Evolutionary conservation across 1,140 invertebrate species (phyloP), one percentile per base, ranked within the genome.

Genomic region (Babylonia areolata): DNA sequence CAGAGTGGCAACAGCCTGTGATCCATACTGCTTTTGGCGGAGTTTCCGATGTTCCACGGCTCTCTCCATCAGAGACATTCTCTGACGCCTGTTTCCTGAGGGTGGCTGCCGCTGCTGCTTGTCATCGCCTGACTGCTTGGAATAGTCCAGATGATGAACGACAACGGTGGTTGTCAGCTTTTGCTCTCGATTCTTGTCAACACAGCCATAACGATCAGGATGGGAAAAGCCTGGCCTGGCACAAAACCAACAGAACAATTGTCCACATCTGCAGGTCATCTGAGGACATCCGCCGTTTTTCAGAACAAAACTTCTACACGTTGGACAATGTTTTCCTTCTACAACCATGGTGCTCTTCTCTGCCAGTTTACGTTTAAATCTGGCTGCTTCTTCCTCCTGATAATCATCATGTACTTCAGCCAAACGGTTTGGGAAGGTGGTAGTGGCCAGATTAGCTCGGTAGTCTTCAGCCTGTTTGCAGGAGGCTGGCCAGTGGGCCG

Each of bases 231-330:
- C 82, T 31, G 82, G n/a, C n/a, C 75, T 71, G n/a, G 39, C 39
- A 58, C 84, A 85, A n/a, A n/a, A 64, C 84, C 84, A 85, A 20
- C 84, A 85, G 35, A 85, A 85, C 28, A 42, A n/a, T 31, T 75
- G 51, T 33, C 75, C 84, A 79, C 84, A 85, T 3, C 15, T 23
- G 51, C 84, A 85, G 35, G 75, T 78, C 84, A 85, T 85, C 40
- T 85, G 71, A 35, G 84, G 84, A 79, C 84, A 85, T 2, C 84
- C 84, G 23, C 84, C 84, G 23, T 85, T 79, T 39, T 85, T 85
- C 11, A 37, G n/a, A 20, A 85, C 75, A 35, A 85, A 85, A 1
- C 17, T 73, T 33, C 58, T 85, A 37, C 84, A 85, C 11, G 35
- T 85, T 15, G 84, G 84, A 35, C 84, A 85, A 37, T 78, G 42